phyloP scores from a whole-genome alignment of 2,797 vertebrate species.

The Saxicola maurus region DNA sequence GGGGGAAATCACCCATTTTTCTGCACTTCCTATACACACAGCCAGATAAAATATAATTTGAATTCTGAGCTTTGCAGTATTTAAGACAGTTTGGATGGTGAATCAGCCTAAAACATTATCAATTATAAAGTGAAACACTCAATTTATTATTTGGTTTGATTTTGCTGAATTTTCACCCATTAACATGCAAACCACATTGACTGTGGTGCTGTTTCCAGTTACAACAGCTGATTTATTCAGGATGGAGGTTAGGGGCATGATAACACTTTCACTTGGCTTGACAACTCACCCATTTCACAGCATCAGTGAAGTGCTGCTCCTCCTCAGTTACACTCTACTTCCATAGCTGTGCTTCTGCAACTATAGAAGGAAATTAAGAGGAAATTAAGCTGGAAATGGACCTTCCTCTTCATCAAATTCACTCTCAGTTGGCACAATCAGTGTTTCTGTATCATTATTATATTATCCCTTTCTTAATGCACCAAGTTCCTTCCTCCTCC shows the following conservation, averaged over 20 bases:
- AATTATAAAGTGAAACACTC: background rate
- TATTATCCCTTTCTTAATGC: background rate
- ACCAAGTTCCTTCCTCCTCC: background rate
- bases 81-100: background rate
- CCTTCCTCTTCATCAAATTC: background rate
- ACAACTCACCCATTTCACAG: background rate
- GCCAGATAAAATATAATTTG: background rate
- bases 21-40: background rate
- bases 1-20: background rate
- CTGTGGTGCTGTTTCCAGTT: background rate
- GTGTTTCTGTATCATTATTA: background rate
- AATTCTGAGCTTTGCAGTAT: background rate
- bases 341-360: background rate
- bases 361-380: background rate
- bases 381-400: background rate
- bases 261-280: background rate
- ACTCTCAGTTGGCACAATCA: background rate
- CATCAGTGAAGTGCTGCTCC: background rate
- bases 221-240: background rate
- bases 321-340: background rate
- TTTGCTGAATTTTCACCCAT: background rate
- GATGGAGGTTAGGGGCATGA: background rate
- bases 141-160: background rate
- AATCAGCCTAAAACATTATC: background rate
- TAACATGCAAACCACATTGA: background rate